Evolutionary conservation across 2,113 vertebrate genomes (phyloP).

Genomic region (Lycocorax pyrrhopterus): DNA sequence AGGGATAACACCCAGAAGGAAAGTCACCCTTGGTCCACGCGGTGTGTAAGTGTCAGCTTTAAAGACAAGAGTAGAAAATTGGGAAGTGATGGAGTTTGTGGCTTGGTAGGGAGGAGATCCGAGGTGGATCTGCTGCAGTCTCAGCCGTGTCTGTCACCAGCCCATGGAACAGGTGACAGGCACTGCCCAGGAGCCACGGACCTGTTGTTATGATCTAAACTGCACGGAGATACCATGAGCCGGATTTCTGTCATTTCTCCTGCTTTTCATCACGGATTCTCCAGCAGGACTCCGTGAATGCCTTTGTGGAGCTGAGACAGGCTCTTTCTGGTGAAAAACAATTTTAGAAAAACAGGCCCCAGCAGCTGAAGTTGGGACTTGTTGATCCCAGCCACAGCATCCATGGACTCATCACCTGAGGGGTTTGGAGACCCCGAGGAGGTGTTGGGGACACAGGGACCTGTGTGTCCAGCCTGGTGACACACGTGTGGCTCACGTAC

Average conservation of each 20-base stretch:
- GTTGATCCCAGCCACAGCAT: neutral
- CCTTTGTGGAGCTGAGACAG: neutral
- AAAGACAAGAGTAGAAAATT: neutral
- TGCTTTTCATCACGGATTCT: rapidly evolving
- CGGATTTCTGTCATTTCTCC: neutral
- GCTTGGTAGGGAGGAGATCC: neutral
- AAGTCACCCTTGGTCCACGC: neutral
- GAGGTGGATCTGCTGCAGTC: neutral
- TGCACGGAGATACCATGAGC: neutral
- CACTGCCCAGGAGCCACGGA: neutral
- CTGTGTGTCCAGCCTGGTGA: neutral
- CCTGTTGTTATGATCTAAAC: neutral
- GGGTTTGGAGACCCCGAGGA: neutral
- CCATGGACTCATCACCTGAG: rapidly evolving
- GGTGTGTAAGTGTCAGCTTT: neutral
- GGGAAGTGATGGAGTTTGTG: neutral
- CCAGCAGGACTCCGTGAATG: neutral
- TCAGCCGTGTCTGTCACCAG: neutral
- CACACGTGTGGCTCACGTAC: rapidly evolving
- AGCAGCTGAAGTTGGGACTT: neutral
- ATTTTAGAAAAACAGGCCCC: neutral
- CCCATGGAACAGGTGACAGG: neutral
- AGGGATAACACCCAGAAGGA: neutral
- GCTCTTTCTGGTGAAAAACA: neutral
- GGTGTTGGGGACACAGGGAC: rapidly evolving